phyloP scores from a whole-genome alignment of 2,888 invertebrate species.

The Heliconius ethilla region DNA sequence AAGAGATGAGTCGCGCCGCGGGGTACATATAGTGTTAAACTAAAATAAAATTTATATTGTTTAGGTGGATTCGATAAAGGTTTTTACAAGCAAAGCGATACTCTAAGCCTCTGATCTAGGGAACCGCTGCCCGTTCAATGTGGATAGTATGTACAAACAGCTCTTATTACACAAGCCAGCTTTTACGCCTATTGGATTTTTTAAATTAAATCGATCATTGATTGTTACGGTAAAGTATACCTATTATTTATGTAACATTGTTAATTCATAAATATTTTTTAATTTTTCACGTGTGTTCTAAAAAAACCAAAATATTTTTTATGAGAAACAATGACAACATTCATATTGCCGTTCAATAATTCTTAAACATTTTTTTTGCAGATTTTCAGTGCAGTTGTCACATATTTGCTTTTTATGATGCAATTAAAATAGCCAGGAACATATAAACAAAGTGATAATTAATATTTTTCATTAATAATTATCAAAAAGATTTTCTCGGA shows the following conservation, averaged over 20 bases:
- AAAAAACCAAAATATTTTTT: neutral
- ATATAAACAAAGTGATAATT: neutral
- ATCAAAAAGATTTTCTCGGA: neutral
- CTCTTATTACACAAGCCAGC: neutral
- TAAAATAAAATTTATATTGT: neutral
- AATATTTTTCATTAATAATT: neutral
- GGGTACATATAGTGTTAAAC: too few relatives aligned
- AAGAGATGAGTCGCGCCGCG: too few relatives aligned
- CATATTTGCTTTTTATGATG: conserved; percentile 2
- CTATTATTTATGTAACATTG: neutral
- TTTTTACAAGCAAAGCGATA: neutral
- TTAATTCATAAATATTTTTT: neutral
- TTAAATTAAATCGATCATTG: conserved; percentile 6
- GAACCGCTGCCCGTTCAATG: neutral
- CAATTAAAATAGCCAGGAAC: neutral
- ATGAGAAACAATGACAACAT: too few relatives aligned
- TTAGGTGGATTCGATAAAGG: neutral
- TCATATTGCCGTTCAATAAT: too few relatives aligned
- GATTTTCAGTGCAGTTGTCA: neutral
- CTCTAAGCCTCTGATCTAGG: neutral
- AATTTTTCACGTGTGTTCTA: too few relatives aligned
- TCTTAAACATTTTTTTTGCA: neutral
- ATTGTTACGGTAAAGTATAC: neutral
- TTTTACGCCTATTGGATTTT: neutral
- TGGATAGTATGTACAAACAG: neutral